Percentiles rank a stretch among this genome's conserved stretches.
Evolutionary conservation across 2,113 vertebrate species (phyloP).

Genomic region (Platanista minor): DNA sequence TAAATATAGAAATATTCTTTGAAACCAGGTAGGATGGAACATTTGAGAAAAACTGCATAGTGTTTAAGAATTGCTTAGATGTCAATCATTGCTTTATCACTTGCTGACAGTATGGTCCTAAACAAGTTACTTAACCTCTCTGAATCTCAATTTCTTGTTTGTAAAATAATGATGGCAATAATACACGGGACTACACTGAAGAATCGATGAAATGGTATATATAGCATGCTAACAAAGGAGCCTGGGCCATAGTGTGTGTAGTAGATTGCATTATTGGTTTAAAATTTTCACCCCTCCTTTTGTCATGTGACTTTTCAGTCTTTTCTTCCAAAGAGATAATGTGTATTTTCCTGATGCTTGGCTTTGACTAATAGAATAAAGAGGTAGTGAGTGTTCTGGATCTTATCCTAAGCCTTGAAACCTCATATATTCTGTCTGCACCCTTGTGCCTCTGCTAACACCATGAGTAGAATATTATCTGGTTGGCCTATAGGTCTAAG

Average conservation of each 20-base stretch:
- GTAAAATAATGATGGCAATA: neutral
- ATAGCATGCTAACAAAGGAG: neutral
- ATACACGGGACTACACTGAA: neutral
- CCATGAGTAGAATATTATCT: neutral
- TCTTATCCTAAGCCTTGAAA: neutral
- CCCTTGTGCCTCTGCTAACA: neutral
- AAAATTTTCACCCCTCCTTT: neutral
- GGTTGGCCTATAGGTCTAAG: neutral
- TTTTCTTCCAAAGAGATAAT: neutral
- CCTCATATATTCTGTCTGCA: neutral
- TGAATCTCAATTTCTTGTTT: neutral
- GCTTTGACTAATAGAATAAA: neutral
- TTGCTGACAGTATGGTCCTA: neutral
- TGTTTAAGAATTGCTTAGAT: neutral
- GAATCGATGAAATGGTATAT: neutral
- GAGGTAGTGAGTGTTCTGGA: neutral
- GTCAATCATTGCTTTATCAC: neutral
- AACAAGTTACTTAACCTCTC: conserved; percentile 24
- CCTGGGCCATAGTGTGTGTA: neutral
- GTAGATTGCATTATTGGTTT: neutral
- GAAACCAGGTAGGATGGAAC: neutral
- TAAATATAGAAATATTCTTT: conserved; percentile 37
- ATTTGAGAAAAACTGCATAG: neutral
- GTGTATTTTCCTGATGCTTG: neutral
- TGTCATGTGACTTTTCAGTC: neutral